A percentile compares a stretch with the other conserved stretches of the same genome.
Evolutionary conservation across 2,888 invertebrate species (phyloP).

Genomic region (Ctenicera cuprea): DNA sequence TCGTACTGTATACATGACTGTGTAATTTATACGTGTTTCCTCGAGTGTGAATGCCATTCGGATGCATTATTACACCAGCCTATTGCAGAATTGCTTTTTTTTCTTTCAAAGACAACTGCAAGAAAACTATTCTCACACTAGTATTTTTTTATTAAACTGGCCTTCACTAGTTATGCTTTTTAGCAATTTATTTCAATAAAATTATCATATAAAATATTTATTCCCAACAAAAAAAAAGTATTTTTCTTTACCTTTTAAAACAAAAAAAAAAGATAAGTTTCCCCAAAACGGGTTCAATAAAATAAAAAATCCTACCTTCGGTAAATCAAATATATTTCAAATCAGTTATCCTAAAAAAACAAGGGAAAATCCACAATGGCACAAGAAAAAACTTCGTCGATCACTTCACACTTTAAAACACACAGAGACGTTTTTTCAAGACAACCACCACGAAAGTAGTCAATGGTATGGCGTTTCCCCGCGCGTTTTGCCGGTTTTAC

Average conservation of each 20-base stretch:
- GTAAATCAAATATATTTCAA: constrained; percentile 1
- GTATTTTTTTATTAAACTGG: background rate
- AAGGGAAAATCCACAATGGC: constrained; percentile 37
- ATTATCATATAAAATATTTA: too few relatives aligned
- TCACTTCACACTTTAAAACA: constrained; percentile 13
- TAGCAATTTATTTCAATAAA: too few relatives aligned
- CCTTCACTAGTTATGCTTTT: too few relatives aligned
- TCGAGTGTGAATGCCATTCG: constrained; percentile 36
- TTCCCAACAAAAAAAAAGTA: too few relatives aligned
- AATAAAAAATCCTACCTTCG: constrained; percentile 36
- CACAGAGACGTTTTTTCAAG: constrained; percentile 14
- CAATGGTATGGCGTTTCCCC: constrained; percentile 56
- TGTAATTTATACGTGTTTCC: constrained; percentile 34
- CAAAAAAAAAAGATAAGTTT: too few relatives aligned
- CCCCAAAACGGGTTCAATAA: background rate
- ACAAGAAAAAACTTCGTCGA: constrained; percentile 34
- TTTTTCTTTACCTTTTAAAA: too few relatives aligned
- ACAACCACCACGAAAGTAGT: constrained; percentile 16
- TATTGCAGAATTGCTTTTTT: background rate
- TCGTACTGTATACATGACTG: constrained; percentile 11
- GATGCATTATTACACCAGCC: constrained; percentile 8
- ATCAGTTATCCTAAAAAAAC: constrained; percentile 32
- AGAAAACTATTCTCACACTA: background rate
- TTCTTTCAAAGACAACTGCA: background rate
- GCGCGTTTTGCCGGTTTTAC: constrained; percentile 61